Evolutionary conservation across 2,888 invertebrate genomes (phyloP).

Genomic region (Neoscelio sp.): DNA sequence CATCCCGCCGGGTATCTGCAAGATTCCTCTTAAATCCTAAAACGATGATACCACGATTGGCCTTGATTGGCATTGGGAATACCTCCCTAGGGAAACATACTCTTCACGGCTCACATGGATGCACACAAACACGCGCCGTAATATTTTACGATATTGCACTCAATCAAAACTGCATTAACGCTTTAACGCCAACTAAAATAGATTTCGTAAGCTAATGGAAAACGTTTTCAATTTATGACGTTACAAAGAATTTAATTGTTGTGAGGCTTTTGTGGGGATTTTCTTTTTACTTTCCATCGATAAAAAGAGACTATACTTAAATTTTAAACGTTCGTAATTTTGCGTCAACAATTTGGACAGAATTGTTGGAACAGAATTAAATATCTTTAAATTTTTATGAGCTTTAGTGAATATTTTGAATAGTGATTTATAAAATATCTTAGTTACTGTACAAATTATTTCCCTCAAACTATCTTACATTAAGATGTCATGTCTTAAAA

Average conservation of each 20-base stretch:
- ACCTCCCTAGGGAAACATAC: slow-evolving; percentile 45
- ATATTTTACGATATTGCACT: slow-evolving; percentile 41
- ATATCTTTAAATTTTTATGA: no score
- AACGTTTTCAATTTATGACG: slow-evolving; percentile 17
- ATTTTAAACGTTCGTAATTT: no score
- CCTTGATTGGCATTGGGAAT: slow-evolving; percentile 64
- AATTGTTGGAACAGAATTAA: no score
- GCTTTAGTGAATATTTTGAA: no score
- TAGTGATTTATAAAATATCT: no score
- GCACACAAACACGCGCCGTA: slow-evolving; percentile 26
- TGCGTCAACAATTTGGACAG: no score
- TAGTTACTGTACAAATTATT: no score
- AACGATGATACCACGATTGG: slow-evolving; percentile 65
- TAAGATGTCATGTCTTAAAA: no score
- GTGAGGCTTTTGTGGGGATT: no score
- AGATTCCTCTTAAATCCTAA: slow-evolving; percentile 66
- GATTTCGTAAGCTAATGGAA: slow-evolving; percentile 15
- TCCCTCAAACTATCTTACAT: no score
- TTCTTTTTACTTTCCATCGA: no score
- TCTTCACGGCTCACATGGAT: slow-evolving; percentile 15
- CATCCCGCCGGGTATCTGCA: slow-evolving; percentile 57
- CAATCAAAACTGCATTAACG: slow-evolving; percentile 33
- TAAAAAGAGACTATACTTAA: no score
- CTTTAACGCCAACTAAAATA: slow-evolving; percentile 38
- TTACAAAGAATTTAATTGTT: slow-evolving; percentile 10